Evolutionary conservation across 2,888 invertebrate genomes (phyloP), one percentile per base, ranked within the genome.

Genomic region (Orchestes rusci): DNA sequence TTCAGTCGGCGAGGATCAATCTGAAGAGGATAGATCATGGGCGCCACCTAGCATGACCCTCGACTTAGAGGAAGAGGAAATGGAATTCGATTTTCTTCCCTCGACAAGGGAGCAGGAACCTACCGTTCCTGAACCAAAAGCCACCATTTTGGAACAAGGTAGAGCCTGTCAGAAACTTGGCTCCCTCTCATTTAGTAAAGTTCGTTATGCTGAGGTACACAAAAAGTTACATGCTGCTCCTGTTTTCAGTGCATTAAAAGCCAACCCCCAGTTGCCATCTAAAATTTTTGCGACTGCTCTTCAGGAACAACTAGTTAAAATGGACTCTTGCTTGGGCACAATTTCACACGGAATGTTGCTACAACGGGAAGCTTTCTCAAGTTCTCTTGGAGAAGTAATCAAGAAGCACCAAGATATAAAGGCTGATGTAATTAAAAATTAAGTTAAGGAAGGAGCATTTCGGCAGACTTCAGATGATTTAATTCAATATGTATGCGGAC

Each of bases 161-260:
- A 39, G 12, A 7, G 30, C 16, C 16, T 29, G 39, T 17, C 39
- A 29, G 18, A 20, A 27, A 15, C 16, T 37, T 8, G 23, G 37
- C 8, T n/a, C 5, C 5, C 3, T 3, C 13, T 37, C 23, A 3
- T 37, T 37, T n/a, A 37, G 27, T 23, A 37, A 37, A 37, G 16
- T 37, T 18, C 3, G 37, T 15, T 37, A 37, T 19, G 13, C 28
- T 5, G 37, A 37, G n/a, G 37, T 37, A 12, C 28, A 37, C 4
- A 37, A 37, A 37, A 37, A 37, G 16, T 15, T 37, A 17, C 27
- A 37, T 5, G 37, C 37, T 12, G 16, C 34, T n/a, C n/a, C n/a
- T n/a, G n/a, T n/a, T n/a, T n/a, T n/a, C n/a, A n/a, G n/a, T n/a
- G n/a, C n/a, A n/a, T n/a, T 34, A 34, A 15, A 17, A 3, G 17